Evolutionary conservation across 2,797 vertebrate species (phyloP), one percentile per base, ranked within the genome.

Genomic region (Enteromius treurensis): DNA sequence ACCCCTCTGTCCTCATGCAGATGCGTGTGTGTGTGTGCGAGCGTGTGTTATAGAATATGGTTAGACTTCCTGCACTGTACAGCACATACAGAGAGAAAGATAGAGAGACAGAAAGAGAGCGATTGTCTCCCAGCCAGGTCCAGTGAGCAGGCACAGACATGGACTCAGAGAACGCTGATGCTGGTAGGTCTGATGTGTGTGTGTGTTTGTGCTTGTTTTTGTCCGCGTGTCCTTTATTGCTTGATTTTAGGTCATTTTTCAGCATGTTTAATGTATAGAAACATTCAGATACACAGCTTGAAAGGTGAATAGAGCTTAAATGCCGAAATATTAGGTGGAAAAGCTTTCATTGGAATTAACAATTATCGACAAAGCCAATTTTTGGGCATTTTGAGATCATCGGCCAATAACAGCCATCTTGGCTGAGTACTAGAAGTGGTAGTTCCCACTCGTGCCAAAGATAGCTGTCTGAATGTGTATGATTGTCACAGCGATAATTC

Each of bases 161-260:
- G 93, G 92, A 93, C 88, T 88, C 88, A 0, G 92, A 93, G 86
- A 93, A 85, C 90, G 88, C 74, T 86, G 86, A 89, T 69, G 90
- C 89, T 40, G 92, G 93, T 93, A 94, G 88, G 92, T 73, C 64
- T 2, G 81, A 81, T n/a, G n/a, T 67, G 21, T 4, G 81, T 83
- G 29, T 45, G 19, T 67, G 42, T 79, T 10, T 80, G 42, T 87
- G 49, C 37, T 47, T 73, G 34, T 75, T 65, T 71, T 40, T 86
- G 60, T 80, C 17, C 64, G 40, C 4, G 17, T 84, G 32, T 45
- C n/a, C 55, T 23, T 67, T 70, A 32, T 77, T 77, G 74, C 34
- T 40, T 71, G 42, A 13, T 78, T 34, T 79, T n/a, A 17, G 47
- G 53, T 67, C 0, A 68, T 65, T 81, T 23, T 51, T 5, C 49